Evolutionary conservation across 2,888 invertebrate genomes (phyloP), one percentile per base, ranked within the genome.

Genomic region (Lampropteryx suffumata): DNA sequence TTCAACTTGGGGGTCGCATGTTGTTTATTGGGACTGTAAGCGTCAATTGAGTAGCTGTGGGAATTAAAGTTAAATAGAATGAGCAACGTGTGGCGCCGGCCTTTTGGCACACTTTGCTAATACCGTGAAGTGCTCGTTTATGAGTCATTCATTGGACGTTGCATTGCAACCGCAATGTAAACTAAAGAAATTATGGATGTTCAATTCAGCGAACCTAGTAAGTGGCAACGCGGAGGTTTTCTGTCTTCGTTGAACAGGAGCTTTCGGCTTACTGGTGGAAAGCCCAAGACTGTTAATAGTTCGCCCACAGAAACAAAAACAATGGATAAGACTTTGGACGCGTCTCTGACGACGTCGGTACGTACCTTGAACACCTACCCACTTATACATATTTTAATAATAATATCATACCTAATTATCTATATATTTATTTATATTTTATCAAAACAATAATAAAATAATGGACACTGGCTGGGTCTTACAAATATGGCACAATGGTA

Each of bases 171-270:
- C 77, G 84, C 79, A 73, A 85, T 86, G 86, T 82, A 73, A 84
- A 71, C 80, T 76, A 75, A 42, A 27, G n/a, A 34, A 67, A 84
- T 78, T 76, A 88, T 85, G 86, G 85, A 87, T 75, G 81, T 83
- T 73, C 81, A 81, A 73, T 65, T 76, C 60, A 78, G 71, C 68
- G 84, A 84, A 67, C 74, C 84, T 56, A 76, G 66, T 73, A 88
- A 86, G 78, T 84, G 85, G 86, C 82, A 83, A 69, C 82, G 85
- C 56, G 86, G 86, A 62, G 87, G 90, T 53, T 87, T 90, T 76
- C 77, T 90, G 67, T 88, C 84, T 52, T 76, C 82, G 51, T 73
- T 90, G 11, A 90, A 90, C 65, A 81, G 88, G 69, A 90, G 90
- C 73, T 88, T 90, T 74, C 84, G 90, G 45, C 69, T 89, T 52